These are phyloP conservation scores for Musca vetustissima DNA, from an alignment of 1,140 invertebrate genomes.

Conservation along the genomic window DNA sequence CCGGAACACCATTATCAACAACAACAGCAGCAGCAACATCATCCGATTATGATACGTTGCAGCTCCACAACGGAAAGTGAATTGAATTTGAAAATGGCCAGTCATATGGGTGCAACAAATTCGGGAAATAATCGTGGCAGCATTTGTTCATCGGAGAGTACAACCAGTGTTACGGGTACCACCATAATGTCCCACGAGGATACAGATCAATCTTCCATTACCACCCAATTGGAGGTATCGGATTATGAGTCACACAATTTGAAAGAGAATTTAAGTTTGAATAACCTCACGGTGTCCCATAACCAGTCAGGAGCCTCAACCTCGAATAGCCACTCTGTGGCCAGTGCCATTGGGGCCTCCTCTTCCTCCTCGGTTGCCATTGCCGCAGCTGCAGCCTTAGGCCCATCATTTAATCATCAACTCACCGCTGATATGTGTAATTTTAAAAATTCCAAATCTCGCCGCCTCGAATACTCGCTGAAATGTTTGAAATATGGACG, in stretches of 20 bases:
- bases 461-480: constrained; percentile 51
- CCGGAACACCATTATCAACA: constrained; percentile 5
- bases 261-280: background rate
- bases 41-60: constrained; percentile 42
- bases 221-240: constrained; percentile 1
- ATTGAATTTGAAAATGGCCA: constrained; percentile 41
- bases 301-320: background rate
- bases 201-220: constrained; percentile 20
- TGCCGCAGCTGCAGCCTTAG: constrained; percentile 18
- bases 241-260: constrained; percentile 5
- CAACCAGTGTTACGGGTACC: constrained; percentile 28
- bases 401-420: constrained; percentile 50
- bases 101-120: background rate
- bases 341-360: background rate
- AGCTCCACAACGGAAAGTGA: constrained; percentile 51
- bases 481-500: constrained; percentile 54
- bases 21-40: constrained; percentile 29
- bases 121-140: constrained; percentile 5
- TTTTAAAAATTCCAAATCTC: constrained; percentile 54
- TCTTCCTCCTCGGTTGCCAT: constrained; percentile 27
- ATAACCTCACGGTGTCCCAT: background rate
- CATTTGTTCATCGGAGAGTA: constrained; percentile 26
- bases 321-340: background rate
- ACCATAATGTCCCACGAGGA: constrained; percentile 11
- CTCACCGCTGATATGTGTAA: constrained; percentile 54